Evolutionary conservation across 2,797 vertebrate species (phyloP), one percentile per base, ranked within the genome.

Genomic region (Rhadinocentrus ornatus): DNA sequence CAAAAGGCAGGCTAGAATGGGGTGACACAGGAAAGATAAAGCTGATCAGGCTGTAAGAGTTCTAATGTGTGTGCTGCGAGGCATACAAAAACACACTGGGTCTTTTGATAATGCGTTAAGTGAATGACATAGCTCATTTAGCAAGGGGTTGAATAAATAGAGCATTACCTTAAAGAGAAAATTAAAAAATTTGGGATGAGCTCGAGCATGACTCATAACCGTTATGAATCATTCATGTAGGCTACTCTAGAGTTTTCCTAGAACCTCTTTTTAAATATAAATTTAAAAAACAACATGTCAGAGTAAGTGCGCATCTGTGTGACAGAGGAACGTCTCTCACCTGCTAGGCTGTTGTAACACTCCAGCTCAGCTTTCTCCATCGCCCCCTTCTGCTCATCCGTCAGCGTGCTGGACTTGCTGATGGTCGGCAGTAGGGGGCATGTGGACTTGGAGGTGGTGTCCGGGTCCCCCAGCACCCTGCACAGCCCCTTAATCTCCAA

Each of bases 311-410:
- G 69, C 62, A 66, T 53, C 46, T 67, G 65, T 55, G 16, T 34
- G 59, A 69, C n/a, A 56, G 39, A 29, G 44, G 22, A 54, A 32
- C 27, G 32, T 55, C 34, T 71, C 85, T 91, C 88, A 98, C 97
- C 97, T 90, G 97, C 97, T 91, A 99, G 83, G 91, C 97, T 99
- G 95, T 99, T 99, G 96, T 99, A 99, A 88, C 98, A 99, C 89
- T 99, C 98, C 69, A 99, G 90, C 92, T 99, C 97, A 41, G 97
- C 96, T 76, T 95, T 95, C 92, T 99, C 97, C 93, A 97, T 95
- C 64, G 95, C 95, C 70, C 95, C 95, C 88, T 96, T 94, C 95
- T 99, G 96, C 92, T 98, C 98, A 66, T 97, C 96, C 15, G 95
- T 97, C 73, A 99, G 94, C 53, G 81, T 86, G 63, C 48, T 88